Evolutionary conservation across 92 coral and sea anemone species (phyloP), one percentile per base, ranked within the genome.

Genomic region (Plumapathes pennacea): DNA sequence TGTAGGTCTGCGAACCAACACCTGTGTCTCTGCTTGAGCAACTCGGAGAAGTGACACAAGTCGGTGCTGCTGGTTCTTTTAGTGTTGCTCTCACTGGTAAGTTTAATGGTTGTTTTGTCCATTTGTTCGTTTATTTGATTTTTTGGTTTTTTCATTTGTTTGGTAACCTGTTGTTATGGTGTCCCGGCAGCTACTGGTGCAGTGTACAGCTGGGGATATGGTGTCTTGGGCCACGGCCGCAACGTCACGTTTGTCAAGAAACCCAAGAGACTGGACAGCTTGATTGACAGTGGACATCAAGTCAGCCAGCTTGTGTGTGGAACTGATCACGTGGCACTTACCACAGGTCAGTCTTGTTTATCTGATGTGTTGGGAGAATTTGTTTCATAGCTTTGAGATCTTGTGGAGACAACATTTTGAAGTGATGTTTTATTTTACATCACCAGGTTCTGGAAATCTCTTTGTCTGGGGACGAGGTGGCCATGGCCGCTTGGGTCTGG

Each of bases 121-220:
- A 5, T 0, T 48, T 11, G 18, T 25, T 4, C 18, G 30, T 48
- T 20, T 4, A 0, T 18, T 54, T 32, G n/a, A 7, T 20, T 18
- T 39, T 22, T 39, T 7, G 5, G 5, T 38, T 7, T 48, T 4
- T 2, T 17, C 57, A 44, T 17, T 22, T 10, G 17, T 5, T 2
- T 21, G n/a, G n/a, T 21, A 45, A 25, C 22, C 34, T 5, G 5
- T n/a, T 24, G 4, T 33, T 17, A 20, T 50, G 27, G 10, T 2
- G 8, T 7, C 2, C 10, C 41, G 38, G 9, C 29, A 90, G 97
- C 33, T 51, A 69, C 63, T 19, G 95, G 97, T 32, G 89, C 73
- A 25, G 71, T 86, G 25, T 77, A 72, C 69, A 85, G 79, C 15
- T 90, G 97, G 97, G 97, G 97, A 0, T 90, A 81, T 55, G 97